These are phyloP conservation scores for Anticlea derivata DNA, from an alignment of 2,888 invertebrate genomes.

Conservation along the genomic window DNA sequence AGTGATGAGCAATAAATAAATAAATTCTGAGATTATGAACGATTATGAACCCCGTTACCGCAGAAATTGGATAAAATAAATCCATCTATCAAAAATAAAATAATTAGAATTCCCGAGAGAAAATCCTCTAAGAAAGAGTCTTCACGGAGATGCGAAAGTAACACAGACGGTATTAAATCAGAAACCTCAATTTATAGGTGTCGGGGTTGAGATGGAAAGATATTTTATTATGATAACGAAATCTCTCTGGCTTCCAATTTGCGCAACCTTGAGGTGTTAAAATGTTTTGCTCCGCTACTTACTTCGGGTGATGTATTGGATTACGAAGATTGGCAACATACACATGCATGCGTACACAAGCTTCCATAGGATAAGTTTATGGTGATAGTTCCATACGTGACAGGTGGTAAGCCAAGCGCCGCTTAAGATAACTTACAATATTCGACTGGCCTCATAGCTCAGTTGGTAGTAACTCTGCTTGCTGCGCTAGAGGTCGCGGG, in stretches of 20 bases:
- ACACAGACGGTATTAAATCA: constrained; percentile 30
- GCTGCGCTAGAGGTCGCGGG: no score
- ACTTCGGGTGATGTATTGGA: constrained; percentile 16
- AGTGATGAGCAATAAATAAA: no score
- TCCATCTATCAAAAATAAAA: neutral
- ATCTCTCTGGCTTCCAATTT: constrained; percentile 30
- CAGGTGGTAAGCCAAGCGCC: no score
- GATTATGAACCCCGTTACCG: no score
- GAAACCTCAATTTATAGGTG: constrained; percentile 34
- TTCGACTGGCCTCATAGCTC: no score
- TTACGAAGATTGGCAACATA: constrained; percentile 22
- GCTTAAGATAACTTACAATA: no score
- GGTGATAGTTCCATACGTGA: no score
- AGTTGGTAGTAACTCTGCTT: no score
- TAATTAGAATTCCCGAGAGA: neutral
- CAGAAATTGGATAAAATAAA: no score
- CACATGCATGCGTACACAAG: no score
- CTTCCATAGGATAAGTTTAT: no score
- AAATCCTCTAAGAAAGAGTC: neutral
- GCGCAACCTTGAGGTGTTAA: constrained; percentile 26
- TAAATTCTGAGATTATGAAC: no score
- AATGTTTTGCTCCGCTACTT: constrained; percentile 17
- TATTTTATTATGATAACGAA: constrained; percentile 36
- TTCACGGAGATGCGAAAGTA: constrained; percentile 22
- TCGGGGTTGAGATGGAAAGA: constrained; percentile 34